A percentile compares a stretch with the other conserved stretches of the same genome.
These are phyloP conservation scores for Hozukius guyotensis DNA, from an alignment of 2,797 vertebrate genomes.

Conservation along the genomic window DNA sequence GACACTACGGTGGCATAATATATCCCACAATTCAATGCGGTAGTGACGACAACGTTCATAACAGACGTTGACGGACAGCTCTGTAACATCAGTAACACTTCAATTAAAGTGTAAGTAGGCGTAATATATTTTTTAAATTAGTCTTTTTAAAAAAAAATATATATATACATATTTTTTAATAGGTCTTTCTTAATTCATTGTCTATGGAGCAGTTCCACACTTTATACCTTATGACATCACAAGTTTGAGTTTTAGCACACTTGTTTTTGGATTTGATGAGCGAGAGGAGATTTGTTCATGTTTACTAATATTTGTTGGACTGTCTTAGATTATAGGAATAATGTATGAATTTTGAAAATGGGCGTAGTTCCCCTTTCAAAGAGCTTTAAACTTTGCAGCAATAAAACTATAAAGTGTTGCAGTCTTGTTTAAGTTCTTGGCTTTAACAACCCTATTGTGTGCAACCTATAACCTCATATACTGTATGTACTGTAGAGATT, in stretches of 20 bases:
- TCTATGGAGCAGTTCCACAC: not conserved
- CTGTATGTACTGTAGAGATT: not conserved
- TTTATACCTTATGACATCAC: not conserved
- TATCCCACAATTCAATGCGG: too few species aligned
- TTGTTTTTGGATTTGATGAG: too few species aligned
- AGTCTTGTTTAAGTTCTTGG: not conserved
- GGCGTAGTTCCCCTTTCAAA: not conserved
- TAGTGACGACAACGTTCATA: too few species aligned
- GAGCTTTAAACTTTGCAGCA: constrained; percentile 5
- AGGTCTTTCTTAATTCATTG: too few species aligned
- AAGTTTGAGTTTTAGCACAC: not conserved
- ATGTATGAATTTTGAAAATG: not conserved
- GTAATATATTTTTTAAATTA: too few species aligned
- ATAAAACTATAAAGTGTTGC: constrained; percentile 3
- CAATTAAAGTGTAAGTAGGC: too few species aligned
- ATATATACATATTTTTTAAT: too few species aligned
- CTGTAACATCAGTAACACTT: too few species aligned
- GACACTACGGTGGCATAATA: too few species aligned
- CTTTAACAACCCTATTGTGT: constrained; percentile 7
- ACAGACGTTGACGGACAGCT: too few species aligned
- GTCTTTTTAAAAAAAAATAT: too few species aligned
- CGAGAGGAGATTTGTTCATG: not conserved
- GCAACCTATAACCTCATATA: not conserved
- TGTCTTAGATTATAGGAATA: not conserved
- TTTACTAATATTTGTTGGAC: too few species aligned